Evolutionary conservation across 1,140 invertebrate species (phyloP), one percentile per base, ranked within the genome.

Genomic region (Streblospio benedicti): DNA sequence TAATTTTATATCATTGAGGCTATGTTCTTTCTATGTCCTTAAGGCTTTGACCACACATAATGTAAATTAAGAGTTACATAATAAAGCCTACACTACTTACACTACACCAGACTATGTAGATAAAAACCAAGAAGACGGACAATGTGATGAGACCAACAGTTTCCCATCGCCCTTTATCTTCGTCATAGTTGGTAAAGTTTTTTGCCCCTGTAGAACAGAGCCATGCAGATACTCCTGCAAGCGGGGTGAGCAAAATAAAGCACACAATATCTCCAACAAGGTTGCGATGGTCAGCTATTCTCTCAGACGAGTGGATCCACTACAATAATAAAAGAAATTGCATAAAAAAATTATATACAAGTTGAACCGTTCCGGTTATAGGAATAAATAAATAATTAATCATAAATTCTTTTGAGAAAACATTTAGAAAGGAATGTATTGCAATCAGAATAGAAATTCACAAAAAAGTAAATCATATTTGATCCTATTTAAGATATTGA

Each of bases 161-260:
- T 69, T 83, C 81, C 80, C 80, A 81, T 41, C 74, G 66, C 20
- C 45, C 27, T 18, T 54, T 32, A 2, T 50, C 45, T 12, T 44
- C 59, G 12, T 52, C 43, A 23, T 32, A 55, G 1, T 49, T 20
- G 4, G 53, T 35, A 32, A 63, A 69, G 28, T 62, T 57, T 14
- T 62, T 58, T 18, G 81, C 79, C 16, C 81, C 82, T 14, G 79
- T 62, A 2, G 70, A 69, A 66, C 83, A 84, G 4, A 84, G 69
- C 67, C 81, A 83, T 6, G 76, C 73, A 14, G 81, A 79, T 25
- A 78, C 67, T 0, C 78, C 41, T 25, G 82, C 81, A 12, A 83
- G 65, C 2, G 82, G 82, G 5, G 81, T 83, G 16, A 84, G 69
- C 1, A 84, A 60, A 20, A 80, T 49, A 23, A 83, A 73, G 64